Conservation (phyloP, 1,140 invertebrate species). For the Drosophila kikkawai region DNA sequence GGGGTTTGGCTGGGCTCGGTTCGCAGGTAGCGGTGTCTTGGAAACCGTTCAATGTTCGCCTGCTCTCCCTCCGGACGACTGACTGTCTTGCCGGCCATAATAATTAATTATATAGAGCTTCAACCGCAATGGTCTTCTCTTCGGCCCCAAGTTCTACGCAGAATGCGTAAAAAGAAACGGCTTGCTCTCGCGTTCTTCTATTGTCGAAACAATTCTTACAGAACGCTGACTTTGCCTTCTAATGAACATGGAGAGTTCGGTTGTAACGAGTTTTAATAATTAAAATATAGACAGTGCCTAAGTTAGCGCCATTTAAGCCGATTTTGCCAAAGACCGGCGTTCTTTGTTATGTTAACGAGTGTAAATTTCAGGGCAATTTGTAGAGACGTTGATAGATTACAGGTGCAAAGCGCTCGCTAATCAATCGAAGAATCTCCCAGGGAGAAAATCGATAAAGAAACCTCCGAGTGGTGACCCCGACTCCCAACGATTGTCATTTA, state of each 20-base stretch:
- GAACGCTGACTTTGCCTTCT: constrained; percentile 21
- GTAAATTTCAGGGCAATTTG: constrained; percentile 32
- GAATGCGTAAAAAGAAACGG: constrained; percentile 36
- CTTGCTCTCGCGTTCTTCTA: constrained; percentile 9
- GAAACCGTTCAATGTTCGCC: constrained; percentile 63
- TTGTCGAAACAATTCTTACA: constrained; percentile 18
- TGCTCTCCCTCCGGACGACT: background rate
- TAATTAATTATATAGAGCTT: constrained; percentile 74
- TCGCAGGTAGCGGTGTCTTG: constrained; percentile 47
- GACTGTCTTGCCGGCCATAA: constrained; percentile 52
- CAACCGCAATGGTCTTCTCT: constrained; percentile 18
- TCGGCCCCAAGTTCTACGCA: constrained; percentile 8
- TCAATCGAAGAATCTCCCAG: constrained; percentile 40
- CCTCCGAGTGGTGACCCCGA: constrained; percentile 2
- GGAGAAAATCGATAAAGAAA: constrained; percentile 21
- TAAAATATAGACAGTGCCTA: constrained; percentile 41
- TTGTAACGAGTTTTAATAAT: constrained; percentile 75
- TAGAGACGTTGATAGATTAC: constrained; percentile 42
- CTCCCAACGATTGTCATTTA: constrained; percentile 27
- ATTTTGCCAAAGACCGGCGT: constrained; percentile 22
- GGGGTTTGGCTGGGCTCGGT: constrained; percentile 30
- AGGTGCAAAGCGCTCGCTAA: constrained; percentile 29
- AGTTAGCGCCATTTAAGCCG: constrained; percentile 50
- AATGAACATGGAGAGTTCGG: constrained; percentile 56
- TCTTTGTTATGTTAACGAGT: constrained; percentile 48